Conservation (phyloP, 2,113 vertebrate species). For the Columba livia region DNA sequence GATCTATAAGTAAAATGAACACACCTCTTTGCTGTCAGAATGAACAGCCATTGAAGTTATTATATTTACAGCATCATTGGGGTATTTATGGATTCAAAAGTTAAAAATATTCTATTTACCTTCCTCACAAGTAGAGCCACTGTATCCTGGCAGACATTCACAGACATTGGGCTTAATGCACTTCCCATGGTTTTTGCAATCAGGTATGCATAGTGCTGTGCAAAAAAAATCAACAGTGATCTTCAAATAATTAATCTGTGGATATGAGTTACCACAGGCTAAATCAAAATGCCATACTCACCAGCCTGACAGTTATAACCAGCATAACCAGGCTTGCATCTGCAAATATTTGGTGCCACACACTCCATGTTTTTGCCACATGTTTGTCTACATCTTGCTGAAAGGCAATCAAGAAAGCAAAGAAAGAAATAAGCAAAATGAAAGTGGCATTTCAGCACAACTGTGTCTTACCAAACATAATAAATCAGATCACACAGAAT, state of each 20-base stretch:
- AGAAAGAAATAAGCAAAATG: not conserved
- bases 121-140: conserved; percentile 83
- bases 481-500: not conserved
- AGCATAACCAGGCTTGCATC: conserved; percentile 85
- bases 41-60: not conserved
- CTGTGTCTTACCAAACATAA: not conserved
- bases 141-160: conserved; percentile 79
- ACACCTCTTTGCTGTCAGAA: not conserved
- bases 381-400: conserved; percentile 84
- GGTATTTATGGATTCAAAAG: not conserved
- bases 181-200: conserved; percentile 88
- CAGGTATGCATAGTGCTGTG: conserved; percentile 85
- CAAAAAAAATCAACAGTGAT: conserved; percentile 48
- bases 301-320: conserved; percentile 85
- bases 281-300: conserved; percentile 68
- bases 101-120: conserved; percentile 69
- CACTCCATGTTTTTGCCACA: conserved; percentile 89
- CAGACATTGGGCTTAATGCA: conserved; percentile 85
- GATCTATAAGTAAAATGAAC: not conserved
- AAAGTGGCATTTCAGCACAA: not conserved
- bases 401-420: conserved; percentile 29
- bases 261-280: not conserved
- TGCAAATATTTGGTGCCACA: conserved; percentile 84
- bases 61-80: not conserved
- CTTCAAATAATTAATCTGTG: not conserved